Evolutionary conservation across 2,888 invertebrate genomes (phyloP).

Genomic region (Pachliopta kotzebuea): DNA sequence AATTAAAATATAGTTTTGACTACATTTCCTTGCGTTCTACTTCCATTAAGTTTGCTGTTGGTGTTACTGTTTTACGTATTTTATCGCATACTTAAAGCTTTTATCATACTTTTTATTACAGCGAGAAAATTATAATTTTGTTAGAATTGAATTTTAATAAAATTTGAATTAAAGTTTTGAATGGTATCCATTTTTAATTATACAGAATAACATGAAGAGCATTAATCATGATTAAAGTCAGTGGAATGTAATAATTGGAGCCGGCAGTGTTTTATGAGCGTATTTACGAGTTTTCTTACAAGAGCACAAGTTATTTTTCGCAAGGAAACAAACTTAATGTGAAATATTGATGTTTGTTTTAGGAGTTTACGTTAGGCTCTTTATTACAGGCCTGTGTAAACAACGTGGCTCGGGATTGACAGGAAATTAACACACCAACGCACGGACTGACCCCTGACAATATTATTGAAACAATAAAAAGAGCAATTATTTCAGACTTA

Average conservation of each 20-base stretch:
- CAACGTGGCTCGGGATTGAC: conserved; percentile 38
- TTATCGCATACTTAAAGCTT: neutral
- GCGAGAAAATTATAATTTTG: neutral
- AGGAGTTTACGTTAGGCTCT: conserved; percentile 47
- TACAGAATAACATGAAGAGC: conserved; percentile 32
- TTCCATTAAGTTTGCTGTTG: neutral
- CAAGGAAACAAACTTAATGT: conserved; percentile 53
- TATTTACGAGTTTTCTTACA: conserved; percentile 61
- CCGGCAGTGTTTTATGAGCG: conserved; percentile 59
- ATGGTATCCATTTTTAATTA: conserved; percentile 32
- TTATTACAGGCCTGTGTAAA: conserved; percentile 57
- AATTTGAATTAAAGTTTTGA: conserved; percentile 36
- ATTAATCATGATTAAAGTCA: conserved; percentile 68
- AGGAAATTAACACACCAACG: conserved; percentile 45
- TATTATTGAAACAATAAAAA: conserved; percentile 25
- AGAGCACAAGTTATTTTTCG: conserved; percentile 55
- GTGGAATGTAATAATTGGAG: conserved; percentile 64
- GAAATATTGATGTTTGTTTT: conserved; percentile 59
- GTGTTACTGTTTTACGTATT: neutral
- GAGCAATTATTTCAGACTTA: conserved; percentile 12
- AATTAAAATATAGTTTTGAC: neutral
- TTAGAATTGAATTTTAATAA: too few species aligned
- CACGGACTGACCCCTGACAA: conserved; percentile 20
- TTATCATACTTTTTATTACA: neutral
- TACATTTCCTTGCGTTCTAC: neutral